These are phyloP conservation scores for Strix uralensis DNA, from an alignment of 2,113 vertebrate genomes.

Conservation along the genomic window DNA sequence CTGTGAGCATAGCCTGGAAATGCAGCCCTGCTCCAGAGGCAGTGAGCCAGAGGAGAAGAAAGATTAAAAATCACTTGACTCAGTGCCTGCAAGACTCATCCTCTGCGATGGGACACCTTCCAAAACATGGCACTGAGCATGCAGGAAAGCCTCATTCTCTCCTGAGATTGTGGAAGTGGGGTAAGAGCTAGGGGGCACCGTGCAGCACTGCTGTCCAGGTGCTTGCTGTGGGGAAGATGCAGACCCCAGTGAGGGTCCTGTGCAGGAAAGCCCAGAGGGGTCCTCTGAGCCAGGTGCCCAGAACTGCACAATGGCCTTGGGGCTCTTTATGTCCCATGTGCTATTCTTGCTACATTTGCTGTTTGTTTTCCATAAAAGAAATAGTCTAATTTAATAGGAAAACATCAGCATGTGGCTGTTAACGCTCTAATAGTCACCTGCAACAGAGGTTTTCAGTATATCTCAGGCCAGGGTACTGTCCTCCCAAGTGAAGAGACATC, in stretches of 20 bases:
- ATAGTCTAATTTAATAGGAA: background rate
- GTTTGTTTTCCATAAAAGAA: background rate
- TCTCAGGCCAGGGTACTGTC: background rate
- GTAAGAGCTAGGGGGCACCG: accelerated
- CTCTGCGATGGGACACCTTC: background rate
- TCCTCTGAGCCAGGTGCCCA: background rate
- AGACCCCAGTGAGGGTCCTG: background rate
- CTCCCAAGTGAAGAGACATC: background rate
- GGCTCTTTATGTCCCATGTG: background rate
- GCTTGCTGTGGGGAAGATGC: background rate
- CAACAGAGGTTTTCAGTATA: background rate
- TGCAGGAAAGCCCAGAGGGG: accelerated
- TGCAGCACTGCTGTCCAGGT: accelerated
- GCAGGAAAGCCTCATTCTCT: background rate
- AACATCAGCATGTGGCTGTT: background rate
- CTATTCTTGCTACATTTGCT: background rate
- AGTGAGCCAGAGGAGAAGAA: background rate
- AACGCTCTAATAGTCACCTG: background rate
- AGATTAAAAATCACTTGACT: background rate
- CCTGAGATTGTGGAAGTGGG: background rate
- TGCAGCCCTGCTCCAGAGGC: background rate
- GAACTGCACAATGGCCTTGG: no score
- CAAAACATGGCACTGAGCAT: background rate
- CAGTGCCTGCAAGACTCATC: background rate
- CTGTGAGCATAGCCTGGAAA: background rate